Evolutionary conservation across 2,113 vertebrate genomes (phyloP).

Genomic region (Indicator maculatus): DNA sequence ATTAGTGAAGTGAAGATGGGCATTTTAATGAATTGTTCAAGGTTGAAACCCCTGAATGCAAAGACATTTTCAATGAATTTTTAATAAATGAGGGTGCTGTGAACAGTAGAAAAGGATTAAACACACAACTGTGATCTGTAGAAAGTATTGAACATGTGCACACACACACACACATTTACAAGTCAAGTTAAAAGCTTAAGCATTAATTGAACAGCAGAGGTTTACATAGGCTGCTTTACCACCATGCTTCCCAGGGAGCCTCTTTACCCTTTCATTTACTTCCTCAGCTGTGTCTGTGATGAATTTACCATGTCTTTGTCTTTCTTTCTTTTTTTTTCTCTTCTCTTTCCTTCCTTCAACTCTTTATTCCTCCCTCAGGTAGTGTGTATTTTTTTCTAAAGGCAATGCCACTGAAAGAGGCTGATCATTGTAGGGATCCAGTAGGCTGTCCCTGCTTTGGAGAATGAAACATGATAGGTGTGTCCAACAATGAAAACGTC

Average conservation of each 20-base stretch:
- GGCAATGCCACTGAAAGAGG: not conserved
- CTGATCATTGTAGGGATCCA: not conserved
- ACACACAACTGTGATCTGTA: not conserved
- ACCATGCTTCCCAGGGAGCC: not conserved
- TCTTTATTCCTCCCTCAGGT: not conserved
- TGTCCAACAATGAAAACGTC: not conserved
- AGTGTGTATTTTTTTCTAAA: not conserved
- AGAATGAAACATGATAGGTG: not conserved
- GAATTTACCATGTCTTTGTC: rapidly evolving
- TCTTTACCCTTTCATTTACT: not conserved
- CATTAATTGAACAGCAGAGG: not conserved
- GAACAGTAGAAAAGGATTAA: slow-evolving; percentile 4
- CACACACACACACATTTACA: not conserved
- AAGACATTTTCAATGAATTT: slow-evolving; percentile 9
- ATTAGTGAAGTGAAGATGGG: not conserved
- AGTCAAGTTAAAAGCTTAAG: not conserved
- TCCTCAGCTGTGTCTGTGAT: not conserved
- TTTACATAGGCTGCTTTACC: not conserved
- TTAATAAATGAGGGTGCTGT: slow-evolving; percentile 18
- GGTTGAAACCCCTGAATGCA: not conserved
- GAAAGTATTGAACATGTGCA: not conserved
- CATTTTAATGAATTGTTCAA: slow-evolving; percentile 35
- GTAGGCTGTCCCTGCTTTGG: not conserved
- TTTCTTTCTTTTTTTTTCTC: not conserved
- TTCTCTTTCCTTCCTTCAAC: not conserved